Evolutionary conservation across 2,113 vertebrate species (phyloP), one percentile per base, ranked within the genome.

Genomic region (Mandrillus leucophaeus): DNA sequence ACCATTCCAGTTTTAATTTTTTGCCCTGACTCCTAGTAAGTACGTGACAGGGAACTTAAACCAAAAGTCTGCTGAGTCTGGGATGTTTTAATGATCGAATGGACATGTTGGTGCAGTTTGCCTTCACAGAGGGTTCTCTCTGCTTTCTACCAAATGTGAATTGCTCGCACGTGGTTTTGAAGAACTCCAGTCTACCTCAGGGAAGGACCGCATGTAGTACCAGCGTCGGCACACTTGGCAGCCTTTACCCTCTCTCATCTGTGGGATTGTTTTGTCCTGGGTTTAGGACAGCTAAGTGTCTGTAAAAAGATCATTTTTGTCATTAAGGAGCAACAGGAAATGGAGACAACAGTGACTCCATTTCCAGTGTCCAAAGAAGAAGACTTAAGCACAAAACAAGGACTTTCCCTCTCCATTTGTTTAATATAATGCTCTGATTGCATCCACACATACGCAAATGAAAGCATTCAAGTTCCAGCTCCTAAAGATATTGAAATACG

Each of bases 121-220:
- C 20, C 43, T 4, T 70, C 27, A 4, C 1, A 1, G 2, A 45
- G 9, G 1, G 0, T 27, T 48, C 20, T 27, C 17, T 88, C 43
- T 83, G 12, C 35, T 22, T 81, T 64, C 32, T 79, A 20, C 5
- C 45, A 10, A 17, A 12, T 14, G 4, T 45, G 32, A n/a, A 38
- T 80, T 3, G n/a, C 70, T 18, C 27, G 30, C 18, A 20, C 13
- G 16, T 50, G 22, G 23, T 73, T 12, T 70, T 61, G 59, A 35
- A 35, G 22, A 43, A 50, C 8, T 30, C 16, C 1, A 43, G 18
- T 75, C 40, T 1, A 14, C 13, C n/a, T 68, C 30, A 38, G 32
- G 10, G 32, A 52, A 73, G 25, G 17, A 40, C 18, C 2, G 0
- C 11, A 50, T 73, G 50, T 32, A 22, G 8, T 38, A 0, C 17